Conservation (phyloP, 2,797 vertebrate genomes). For the Oceanodroma leucorhoa region DNA sequence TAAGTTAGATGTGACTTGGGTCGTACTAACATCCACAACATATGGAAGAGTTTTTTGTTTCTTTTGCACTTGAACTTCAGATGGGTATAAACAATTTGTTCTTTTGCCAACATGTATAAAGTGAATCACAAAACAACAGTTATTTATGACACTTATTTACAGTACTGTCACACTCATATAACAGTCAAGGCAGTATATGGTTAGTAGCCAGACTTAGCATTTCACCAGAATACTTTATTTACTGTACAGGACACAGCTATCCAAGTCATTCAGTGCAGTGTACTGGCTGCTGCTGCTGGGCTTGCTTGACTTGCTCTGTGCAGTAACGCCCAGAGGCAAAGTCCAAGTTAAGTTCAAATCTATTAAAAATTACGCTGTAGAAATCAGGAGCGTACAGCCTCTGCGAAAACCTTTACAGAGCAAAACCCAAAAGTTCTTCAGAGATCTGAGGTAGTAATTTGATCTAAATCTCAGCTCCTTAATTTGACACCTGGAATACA, state of each 20-base stretch:
- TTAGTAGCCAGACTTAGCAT: background rate
- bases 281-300: background rate
- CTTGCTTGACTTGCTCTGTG: background rate
- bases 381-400: background rate
- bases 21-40: background rate
- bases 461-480: background rate
- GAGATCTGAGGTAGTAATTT: background rate
- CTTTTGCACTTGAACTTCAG: background rate
- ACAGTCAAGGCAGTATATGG: background rate
- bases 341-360: background rate
- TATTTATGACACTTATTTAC: background rate
- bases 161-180: rapidly evolving
- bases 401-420: background rate
- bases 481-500: background rate
- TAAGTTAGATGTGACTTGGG: background rate
- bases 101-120: background rate
- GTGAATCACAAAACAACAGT: background rate
- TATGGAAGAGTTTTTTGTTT: background rate
- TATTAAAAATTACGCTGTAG: background rate
- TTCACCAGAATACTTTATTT: background rate
- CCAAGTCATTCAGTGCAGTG: background rate
- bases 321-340: background rate
- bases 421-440: background rate
- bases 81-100: background rate
- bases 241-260: background rate